These are phyloP conservation scores for Leucozona laternaria DNA, from an alignment of 2,888 invertebrate genomes.

Conservation along the genomic window DNA sequence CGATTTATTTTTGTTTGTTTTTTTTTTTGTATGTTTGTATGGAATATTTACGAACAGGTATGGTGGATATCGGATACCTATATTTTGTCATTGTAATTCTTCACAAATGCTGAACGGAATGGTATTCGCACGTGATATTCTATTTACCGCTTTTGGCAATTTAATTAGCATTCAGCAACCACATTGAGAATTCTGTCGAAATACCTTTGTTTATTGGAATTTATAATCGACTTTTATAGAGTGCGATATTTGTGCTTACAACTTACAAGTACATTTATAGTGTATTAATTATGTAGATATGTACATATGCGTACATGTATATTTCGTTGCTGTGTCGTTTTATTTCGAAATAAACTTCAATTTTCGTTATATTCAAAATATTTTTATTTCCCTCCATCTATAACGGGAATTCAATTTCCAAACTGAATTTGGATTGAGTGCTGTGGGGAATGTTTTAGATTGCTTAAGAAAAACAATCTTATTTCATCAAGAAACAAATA, in stretches of 20 bases:
- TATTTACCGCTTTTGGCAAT: constrained; percentile 68
- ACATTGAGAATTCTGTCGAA: constrained; percentile 61
- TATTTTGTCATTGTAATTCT: constrained; percentile 38
- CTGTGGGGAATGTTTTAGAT: neutral
- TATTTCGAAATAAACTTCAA: constrained; percentile 42
- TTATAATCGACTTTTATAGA: constrained; percentile 63
- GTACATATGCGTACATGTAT: too few relatives aligned
- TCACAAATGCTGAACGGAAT: constrained; percentile 10
- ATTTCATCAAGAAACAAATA: neutral
- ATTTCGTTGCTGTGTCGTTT: constrained; percentile 35
- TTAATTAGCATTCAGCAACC: constrained; percentile 47
- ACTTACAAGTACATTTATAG: constrained; percentile 59
- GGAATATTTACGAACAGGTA: neutral
- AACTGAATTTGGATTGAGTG: neutral
- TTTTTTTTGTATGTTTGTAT: neutral
- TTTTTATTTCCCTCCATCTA: too few relatives aligned
- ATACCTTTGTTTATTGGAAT: constrained; percentile 54
- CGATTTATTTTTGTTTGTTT: neutral
- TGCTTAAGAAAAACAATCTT: neutral
- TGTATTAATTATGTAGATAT: constrained; percentile 55
- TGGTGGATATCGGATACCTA: neutral
- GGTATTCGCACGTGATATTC: constrained; percentile 70
- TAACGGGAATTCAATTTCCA: neutral
- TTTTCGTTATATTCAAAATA: neutral
- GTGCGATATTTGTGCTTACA: constrained; percentile 65